These are phyloP conservation scores for Drosophila biarmipes DNA, from an alignment of 1,140 invertebrate genomes.

Conservation along the genomic window DNA sequence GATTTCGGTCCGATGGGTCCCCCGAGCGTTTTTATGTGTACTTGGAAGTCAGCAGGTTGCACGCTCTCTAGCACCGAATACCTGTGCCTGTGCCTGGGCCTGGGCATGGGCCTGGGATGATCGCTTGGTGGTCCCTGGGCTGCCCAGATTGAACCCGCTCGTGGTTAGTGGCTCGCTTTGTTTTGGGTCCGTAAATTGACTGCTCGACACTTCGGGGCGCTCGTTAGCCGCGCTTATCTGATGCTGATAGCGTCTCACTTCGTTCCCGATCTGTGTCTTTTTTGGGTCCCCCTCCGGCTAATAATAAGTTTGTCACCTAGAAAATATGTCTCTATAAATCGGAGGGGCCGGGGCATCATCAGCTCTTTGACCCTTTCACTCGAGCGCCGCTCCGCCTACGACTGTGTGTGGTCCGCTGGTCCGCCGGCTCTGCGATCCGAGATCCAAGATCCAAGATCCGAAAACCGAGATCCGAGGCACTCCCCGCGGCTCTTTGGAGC, in stretches of 20 bases:
- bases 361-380: constrained; percentile 67
- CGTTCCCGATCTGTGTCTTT: constrained; percentile 45
- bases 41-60: constrained; percentile 80
- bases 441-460: constrained; percentile 9
- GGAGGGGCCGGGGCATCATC: constrained; percentile 8
- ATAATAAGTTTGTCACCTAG: constrained; percentile 84
- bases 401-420: constrained; percentile 72
- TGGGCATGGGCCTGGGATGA: constrained; percentile 5
- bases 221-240: constrained; percentile 70
- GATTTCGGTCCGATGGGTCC: neutral
- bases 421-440: constrained; percentile 8
- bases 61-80: constrained; percentile 25
- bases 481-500: constrained; percentile 61
- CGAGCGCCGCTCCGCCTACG: constrained; percentile 58
- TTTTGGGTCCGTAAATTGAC: constrained; percentile 82
- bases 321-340: constrained; percentile 73
- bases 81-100: constrained; percentile 8
- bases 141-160: constrained; percentile 58
- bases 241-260: constrained; percentile 73
- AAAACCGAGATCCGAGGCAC: constrained; percentile 19
- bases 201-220: constrained; percentile 73
- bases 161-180: constrained; percentile 56
- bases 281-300: constrained; percentile 6
- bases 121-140: constrained; percentile 63
- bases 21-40: constrained; percentile 59